Conservation (phyloP, 2,797 vertebrate genomes). For the Xiphophorus birchmanni region DNA sequence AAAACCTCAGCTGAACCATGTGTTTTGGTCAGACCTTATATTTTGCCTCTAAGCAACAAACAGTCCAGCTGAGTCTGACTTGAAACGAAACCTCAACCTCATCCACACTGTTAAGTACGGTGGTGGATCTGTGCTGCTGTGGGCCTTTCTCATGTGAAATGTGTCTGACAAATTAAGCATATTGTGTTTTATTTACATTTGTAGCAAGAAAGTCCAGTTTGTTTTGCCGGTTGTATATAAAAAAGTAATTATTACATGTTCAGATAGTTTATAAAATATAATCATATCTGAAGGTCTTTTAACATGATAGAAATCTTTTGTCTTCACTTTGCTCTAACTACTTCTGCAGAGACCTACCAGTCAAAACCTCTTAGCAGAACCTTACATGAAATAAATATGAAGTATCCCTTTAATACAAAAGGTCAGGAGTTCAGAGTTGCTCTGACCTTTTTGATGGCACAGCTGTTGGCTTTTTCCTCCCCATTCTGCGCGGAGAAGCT, state of each 20-base stretch:
- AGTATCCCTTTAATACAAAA: not conserved
- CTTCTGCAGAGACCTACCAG: not conserved
- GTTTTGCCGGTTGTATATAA: not conserved
- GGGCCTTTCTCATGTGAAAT: not conserved
- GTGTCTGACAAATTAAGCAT: not conserved
- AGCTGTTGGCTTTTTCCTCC: slow-evolving; percentile 28
- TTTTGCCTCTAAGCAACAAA: not conserved
- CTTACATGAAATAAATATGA: slow-evolving; percentile 3
- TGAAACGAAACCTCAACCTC: not conserved
- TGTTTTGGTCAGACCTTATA: not conserved
- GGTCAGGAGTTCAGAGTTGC: slow-evolving; percentile 47
- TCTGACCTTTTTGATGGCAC: slow-evolving; percentile 18
- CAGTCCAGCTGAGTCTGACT: not conserved
- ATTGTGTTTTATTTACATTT: not conserved
- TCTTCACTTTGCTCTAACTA: not conserved
- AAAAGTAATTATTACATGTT: not conserved
- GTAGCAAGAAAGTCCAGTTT: not conserved
- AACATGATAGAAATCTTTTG: not conserved
- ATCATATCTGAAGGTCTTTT: not conserved
- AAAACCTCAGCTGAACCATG: not conserved
- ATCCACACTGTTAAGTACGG: not conserved
- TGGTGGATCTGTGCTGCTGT: not conserved
- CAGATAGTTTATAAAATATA: not conserved
- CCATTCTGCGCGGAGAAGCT: slow-evolving; percentile 23
- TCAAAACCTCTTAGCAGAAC: not conserved